phyloP scores from a whole-genome alignment of 1,140 invertebrate genomes.

The Drosophila cardini region DNA sequence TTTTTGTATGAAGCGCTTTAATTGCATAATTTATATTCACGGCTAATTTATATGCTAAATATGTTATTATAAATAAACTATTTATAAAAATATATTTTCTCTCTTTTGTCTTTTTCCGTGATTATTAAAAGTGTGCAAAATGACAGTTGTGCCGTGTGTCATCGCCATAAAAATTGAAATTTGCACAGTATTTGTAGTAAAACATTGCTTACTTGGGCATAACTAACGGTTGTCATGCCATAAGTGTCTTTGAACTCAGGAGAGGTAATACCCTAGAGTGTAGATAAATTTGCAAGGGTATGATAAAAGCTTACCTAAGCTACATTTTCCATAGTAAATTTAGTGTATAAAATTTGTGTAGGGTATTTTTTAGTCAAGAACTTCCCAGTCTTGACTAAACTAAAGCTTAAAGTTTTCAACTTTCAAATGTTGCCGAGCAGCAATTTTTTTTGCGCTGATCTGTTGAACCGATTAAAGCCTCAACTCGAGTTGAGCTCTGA shows the following conservation, averaged over 20 bases:
- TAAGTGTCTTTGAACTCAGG: conserved; percentile 62
- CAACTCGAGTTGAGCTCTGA: conserved; percentile 28
- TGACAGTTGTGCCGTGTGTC: conserved; percentile 53
- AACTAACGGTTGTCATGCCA: conserved; percentile 52
- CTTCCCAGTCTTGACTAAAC: neutral
- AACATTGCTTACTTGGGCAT: conserved; percentile 40
- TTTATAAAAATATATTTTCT: conserved; percentile 25
- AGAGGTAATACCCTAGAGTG: neutral
- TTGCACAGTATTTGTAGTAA: conserved; percentile 23
- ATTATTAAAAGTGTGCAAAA: conserved; percentile 20
- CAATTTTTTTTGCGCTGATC: conserved; percentile 51
- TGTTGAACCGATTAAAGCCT: conserved; percentile 38
- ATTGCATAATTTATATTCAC: conserved; percentile 74
- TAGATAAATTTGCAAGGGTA: neutral
- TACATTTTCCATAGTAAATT: too few relatives aligned
- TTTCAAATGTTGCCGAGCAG: conserved; percentile 14
- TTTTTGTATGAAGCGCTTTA: conserved; percentile 41
- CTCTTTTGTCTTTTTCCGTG: conserved; percentile 18
- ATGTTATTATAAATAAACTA: conserved; percentile 37
- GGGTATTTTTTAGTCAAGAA: neutral
- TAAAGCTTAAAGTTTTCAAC: neutral
- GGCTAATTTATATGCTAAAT: conserved; percentile 75
- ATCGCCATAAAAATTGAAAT: conserved; percentile 32
- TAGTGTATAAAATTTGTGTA: neutral
- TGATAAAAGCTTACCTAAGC: too few relatives aligned